Percentiles rank a stretch among this genome's conserved stretches.
These are phyloP conservation scores for Cylloceria caligata DNA, from an alignment of 2,888 invertebrate species.

Conservation along the genomic window DNA sequence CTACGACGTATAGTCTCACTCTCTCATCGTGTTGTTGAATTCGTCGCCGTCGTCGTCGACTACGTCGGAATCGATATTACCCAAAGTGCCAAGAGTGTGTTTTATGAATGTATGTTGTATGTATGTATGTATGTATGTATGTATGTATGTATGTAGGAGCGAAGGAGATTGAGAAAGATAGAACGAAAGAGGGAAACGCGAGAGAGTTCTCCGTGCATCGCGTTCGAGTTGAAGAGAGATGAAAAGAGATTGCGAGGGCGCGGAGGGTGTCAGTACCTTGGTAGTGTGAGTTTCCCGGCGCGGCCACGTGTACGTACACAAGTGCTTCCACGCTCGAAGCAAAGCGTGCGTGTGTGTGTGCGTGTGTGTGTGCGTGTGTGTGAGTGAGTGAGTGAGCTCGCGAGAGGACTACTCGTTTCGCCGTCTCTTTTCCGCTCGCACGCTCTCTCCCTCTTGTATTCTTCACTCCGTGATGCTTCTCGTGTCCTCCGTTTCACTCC, in stretches of 20 bases:
- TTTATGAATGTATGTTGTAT: background rate
- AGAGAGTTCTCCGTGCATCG: background rate
- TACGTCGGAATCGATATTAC: slow-evolving; percentile 73
- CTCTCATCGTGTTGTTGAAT: slow-evolving; percentile 47
- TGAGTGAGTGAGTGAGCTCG: slow-evolving; percentile 5
- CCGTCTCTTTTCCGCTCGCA: slow-evolving; percentile 38
- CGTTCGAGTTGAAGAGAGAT: slow-evolving; percentile 25
- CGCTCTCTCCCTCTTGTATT: slow-evolving; percentile 24
- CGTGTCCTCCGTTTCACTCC: slow-evolving; percentile 28
- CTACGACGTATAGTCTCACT: slow-evolving; percentile 23
- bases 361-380: background rate
- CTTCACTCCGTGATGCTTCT: slow-evolving; percentile 31
- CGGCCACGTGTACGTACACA: slow-evolving; percentile 50
- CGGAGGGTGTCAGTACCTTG: slow-evolving; percentile 49
- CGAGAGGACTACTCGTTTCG: slow-evolving; percentile 39
- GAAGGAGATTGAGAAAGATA: slow-evolving; percentile 57
- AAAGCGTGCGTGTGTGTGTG: background rate
- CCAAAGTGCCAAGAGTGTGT: slow-evolving; percentile 58
- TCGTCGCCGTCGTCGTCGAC: slow-evolving; percentile 70
- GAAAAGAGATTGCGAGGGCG: slow-evolving; percentile 58
- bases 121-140: slow-evolving; percentile 4
- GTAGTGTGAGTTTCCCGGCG: slow-evolving; percentile 54
- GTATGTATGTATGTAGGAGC: background rate
- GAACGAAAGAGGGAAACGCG: slow-evolving; percentile 54
- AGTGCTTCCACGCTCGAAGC: slow-evolving; percentile 15